Percentiles rank a stretch among this genome's conserved stretches.
Evolutionary conservation across 1,140 invertebrate genomes (phyloP).

Genomic region (Diachasmimorpha longicaudata): DNA sequence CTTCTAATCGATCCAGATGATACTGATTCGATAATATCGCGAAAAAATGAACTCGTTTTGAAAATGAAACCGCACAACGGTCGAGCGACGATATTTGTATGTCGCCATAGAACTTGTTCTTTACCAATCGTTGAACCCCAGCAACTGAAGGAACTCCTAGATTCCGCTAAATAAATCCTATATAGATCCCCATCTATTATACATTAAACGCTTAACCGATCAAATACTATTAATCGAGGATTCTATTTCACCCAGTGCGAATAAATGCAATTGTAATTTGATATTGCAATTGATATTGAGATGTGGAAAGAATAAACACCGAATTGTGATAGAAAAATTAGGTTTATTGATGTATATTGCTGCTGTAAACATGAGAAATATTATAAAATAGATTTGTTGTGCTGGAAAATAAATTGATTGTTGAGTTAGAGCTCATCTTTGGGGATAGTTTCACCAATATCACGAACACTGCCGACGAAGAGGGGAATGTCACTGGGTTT

Average conservation of each 20-base stretch:
- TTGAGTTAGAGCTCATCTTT: constrained; percentile 51
- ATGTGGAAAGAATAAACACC: no score
- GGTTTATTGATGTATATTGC: no score
- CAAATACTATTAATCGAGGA: no score
- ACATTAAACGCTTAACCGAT: no score
- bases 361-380: background rate
- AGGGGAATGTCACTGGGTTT: constrained; percentile 45
- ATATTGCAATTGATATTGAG: no score
- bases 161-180: constrained; percentile 58
- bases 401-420: background rate
- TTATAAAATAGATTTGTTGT: constrained; percentile 18
- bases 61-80: constrained; percentile 61
- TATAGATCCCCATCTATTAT: background rate
- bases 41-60: constrained; percentile 47
- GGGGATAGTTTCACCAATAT: constrained; percentile 31
- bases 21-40: constrained; percentile 38
- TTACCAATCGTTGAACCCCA: constrained; percentile 76
- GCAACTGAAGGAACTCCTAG: constrained; percentile 66
- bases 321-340: no score
- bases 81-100: constrained; percentile 80
- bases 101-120: constrained; percentile 78
- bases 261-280: no score
- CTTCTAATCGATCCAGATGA: constrained; percentile 68
- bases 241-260: no score
- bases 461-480: constrained; percentile 49